Percentiles rank a stretch among this genome's conserved stretches.
These are phyloP conservation scores for Cephus pulcher DNA, from an alignment of 2,888 invertebrate species.

Conservation along the genomic window DNA sequence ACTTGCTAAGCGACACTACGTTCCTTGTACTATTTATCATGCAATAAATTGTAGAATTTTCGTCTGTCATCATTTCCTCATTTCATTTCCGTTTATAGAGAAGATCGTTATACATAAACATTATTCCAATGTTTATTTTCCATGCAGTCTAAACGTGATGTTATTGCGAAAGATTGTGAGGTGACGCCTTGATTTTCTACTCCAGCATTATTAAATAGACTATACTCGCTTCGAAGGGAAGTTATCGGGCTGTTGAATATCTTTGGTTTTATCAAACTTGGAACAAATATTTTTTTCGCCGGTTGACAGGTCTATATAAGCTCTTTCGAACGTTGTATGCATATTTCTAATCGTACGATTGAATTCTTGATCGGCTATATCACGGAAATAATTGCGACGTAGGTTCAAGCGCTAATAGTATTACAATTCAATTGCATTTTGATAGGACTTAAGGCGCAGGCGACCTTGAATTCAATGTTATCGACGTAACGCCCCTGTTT, in stretches of 20 bases:
- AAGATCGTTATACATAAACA: no score
- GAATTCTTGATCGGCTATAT: not conserved
- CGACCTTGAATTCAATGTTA: not conserved
- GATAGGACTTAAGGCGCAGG: not conserved
- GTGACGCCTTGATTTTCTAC: not conserved
- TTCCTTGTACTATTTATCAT: not conserved
- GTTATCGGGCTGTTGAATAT: no score
- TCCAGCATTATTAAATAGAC: not conserved
- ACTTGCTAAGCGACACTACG: not conserved
- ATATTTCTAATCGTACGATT: not conserved
- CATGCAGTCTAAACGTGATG: not conserved
- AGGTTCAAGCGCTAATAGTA: not conserved
- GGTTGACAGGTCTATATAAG: no score
- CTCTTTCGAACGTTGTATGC: not conserved
- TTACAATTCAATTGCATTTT: not conserved
- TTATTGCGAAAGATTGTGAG: no score
- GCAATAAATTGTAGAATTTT: not conserved
- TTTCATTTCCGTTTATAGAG: no score
- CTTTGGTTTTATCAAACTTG: no score
- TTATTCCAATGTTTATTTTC: not conserved
- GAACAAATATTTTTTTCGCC: no score
- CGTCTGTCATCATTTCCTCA: not conserved
- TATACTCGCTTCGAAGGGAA: no score
- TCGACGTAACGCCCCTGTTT: not conserved
- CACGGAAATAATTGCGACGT: not conserved